These are phyloP conservation scores for Drosophila pruinosa DNA, from an alignment of 1,140 invertebrate genomes.

Conservation along the genomic window DNA sequence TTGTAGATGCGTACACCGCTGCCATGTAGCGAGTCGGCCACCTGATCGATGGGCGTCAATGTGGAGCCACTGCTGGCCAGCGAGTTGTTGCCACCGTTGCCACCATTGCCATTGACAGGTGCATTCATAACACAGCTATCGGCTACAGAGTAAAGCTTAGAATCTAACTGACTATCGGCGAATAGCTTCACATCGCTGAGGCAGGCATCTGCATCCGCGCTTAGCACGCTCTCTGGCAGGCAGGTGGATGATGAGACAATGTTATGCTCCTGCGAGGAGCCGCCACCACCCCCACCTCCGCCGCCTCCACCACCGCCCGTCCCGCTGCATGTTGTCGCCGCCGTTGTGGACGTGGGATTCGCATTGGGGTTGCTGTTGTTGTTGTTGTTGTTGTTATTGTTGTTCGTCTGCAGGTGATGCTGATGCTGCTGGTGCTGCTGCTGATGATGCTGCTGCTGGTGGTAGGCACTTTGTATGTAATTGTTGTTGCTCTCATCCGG, in stretches of 20 bases:
- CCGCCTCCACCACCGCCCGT: conserved; percentile 24
- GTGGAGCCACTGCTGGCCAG: conserved; percentile 47
- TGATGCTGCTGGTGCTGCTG: conserved; percentile 39
- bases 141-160: conserved; percentile 86
- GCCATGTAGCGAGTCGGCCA: conserved; percentile 83
- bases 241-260: conserved; percentile 88
- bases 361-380: conserved; percentile 60
- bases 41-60: conserved; percentile 70
- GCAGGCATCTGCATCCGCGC: conserved; percentile 78
- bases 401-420: conserved; percentile 30
- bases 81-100: conserved; percentile 1
- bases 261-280: conserved; percentile 84
- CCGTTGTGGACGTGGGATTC: conserved; percentile 71
- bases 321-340: conserved; percentile 42
- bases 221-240: conserved; percentile 84
- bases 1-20: conserved; percentile 82
- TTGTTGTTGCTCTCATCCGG: conserved; percentile 88
- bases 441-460: conserved; percentile 44
- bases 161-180: conserved; percentile 84
- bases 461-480: conserved; percentile 85
- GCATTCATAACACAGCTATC: conserved; percentile 83
- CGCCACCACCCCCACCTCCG: conserved; percentile 20
- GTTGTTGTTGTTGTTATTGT: conserved; percentile 30
- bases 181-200: conserved; percentile 83
- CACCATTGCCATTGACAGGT: conserved; percentile 12